Evolutionary conservation across 2,113 vertebrate genomes (phyloP), one percentile per base, ranked within the genome.

Genomic region (Columba livia): DNA sequence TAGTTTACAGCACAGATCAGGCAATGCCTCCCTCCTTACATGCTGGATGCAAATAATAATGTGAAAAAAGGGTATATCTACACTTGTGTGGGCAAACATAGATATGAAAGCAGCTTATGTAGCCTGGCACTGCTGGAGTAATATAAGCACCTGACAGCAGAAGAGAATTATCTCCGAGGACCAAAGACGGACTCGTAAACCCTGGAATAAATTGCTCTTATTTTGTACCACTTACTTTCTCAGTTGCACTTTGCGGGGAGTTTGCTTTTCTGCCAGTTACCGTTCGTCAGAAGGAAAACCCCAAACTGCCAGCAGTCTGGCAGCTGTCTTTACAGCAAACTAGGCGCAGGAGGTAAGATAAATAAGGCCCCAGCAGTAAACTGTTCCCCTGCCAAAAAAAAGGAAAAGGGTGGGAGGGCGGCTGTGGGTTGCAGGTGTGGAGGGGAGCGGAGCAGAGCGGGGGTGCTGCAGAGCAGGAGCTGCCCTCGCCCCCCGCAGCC

Each of bases 141-240:
- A 8, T 18, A 15, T 2, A 32, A 71, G 56, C 66, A 58, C 51
- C 71, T 57, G 94, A 57, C 42, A 78, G 85, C 10, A 60, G 65
- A 8, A 20, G 34, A n/a, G 67, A 79, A 57, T 75, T 67, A 44
- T 65, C 91, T 81, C 69, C 17, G 57, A 85, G 78, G 78, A 65
- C 75, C 91, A 34, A 71, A 83, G 92, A 23, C 77, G 32, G 79
- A 38, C 54, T 89, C 65, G 64, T 78, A 94, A 89, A 75, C 65
- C 42, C 15, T 26, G 44, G 74, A 57, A 58, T 85, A 77, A 85
- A 72, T 85, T 44, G 82, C 89, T 70, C 51, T 44, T 58, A 34
- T 54, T 82, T 74, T 79, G 74, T 50, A 65, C 57, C 71, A 57
- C 78, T 75, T 66, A 61, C n/a, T 62, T 89, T 88, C 91, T 85